A percentile compares a stretch with the other conserved stretches of the same genome.
Conservation (phyloP, 2,797 vertebrate genomes). For the Falco novaeseelandiae region DNA sequence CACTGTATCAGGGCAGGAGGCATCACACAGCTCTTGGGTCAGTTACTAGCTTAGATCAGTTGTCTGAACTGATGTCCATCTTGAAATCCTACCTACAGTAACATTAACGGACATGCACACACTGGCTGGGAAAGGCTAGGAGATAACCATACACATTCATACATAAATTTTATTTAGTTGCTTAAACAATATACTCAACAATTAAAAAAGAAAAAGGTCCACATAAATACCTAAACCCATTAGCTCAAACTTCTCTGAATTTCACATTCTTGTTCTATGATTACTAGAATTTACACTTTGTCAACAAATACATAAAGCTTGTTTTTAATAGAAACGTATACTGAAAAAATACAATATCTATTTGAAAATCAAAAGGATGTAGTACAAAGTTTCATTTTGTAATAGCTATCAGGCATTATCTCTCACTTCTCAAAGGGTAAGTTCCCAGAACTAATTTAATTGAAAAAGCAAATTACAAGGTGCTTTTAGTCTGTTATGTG, state of each 20-base stretch:
- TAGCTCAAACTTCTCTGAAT: neutral
- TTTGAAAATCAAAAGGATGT: neutral
- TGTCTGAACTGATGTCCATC: neutral
- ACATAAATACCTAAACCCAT: neutral
- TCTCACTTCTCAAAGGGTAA: neutral
- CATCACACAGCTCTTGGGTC: neutral
- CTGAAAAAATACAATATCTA: neutral
- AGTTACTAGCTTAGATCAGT: neutral
- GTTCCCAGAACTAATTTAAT: neutral
- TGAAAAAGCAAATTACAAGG: neutral
- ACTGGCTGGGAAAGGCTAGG: neutral
- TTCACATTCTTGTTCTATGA: neutral
- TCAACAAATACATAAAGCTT: neutral
- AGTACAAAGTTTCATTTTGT: neutral
- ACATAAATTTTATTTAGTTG: neutral
- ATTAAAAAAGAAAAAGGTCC: neutral
- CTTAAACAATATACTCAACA: neutral
- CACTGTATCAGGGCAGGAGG: neutral
- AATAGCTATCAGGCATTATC: neutral
- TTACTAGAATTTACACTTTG: neutral
- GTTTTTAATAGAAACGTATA: neutral
- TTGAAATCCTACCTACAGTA: neutral
- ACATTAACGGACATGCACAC: neutral
- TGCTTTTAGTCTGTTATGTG: neutral
- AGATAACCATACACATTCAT: neutral